A percentile compares a stretch with the other conserved stretches of the same genome.
Evolutionary conservation across 2,888 invertebrate genomes (phyloP).

Genomic region (Apotomis capreana): DNA sequence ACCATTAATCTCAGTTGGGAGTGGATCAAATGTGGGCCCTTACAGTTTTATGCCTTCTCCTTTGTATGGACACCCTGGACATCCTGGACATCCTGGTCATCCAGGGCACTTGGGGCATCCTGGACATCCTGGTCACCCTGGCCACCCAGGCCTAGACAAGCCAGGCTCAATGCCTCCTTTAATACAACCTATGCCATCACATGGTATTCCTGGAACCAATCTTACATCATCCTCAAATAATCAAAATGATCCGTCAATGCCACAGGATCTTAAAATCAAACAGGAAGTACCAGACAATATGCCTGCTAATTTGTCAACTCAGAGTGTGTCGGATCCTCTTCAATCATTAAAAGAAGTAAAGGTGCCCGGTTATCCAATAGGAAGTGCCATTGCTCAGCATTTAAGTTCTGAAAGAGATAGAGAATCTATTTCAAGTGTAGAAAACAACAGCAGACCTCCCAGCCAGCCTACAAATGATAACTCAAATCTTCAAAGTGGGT

Average conservation of each 20-base stretch:
- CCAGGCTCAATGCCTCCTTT: conserved; percentile 70
- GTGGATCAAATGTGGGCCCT: conserved; percentile 81
- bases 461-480: conserved; percentile 78
- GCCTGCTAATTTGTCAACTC: conserved; percentile 80
- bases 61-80: conserved; percentile 71
- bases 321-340: conserved; percentile 85
- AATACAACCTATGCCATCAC: conserved; percentile 72
- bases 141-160: conserved; percentile 72
- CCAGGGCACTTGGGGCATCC: conserved; percentile 41
- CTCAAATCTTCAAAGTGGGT: conserved; percentile 78
- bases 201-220: conserved; percentile 64
- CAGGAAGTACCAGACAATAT: conserved; percentile 81
- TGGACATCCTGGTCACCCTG: conserved; percentile 48
- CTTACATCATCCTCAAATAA: conserved; percentile 61
- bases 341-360: conserved; percentile 92
- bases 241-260: conserved; percentile 76
- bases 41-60: conserved; percentile 85
- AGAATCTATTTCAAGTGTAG: conserved; percentile 77
- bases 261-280: conserved; percentile 81
- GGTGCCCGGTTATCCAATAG: conserved; percentile 88
- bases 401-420: conserved; percentile 78
- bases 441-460: conserved; percentile 76
- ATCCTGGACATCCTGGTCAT: conserved; percentile 65
- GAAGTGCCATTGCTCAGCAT: conserved; percentile 79
- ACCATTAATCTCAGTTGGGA: conserved; percentile 84